Percentiles rank a stretch among this genome's conserved stretches.
phyloP scores from a whole-genome alignment of 92 coral and sea anemone genomes.

The Umimayanthus chanpuru region DNA sequence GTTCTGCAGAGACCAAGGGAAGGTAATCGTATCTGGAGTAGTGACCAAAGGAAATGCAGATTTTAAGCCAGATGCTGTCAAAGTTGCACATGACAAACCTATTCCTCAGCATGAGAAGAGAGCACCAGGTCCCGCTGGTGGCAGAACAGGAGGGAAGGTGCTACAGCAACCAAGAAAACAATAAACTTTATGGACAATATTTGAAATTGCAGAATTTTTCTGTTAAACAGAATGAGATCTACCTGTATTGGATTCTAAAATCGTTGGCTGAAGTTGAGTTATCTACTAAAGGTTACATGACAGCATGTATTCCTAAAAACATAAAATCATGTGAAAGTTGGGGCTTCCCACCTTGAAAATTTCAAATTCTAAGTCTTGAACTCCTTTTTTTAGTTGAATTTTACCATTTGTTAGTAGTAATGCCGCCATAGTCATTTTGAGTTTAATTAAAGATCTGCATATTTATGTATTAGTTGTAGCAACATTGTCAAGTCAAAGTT shows the following conservation, averaged over 20 bases:
- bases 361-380: background rate
- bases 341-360: background rate
- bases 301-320: background rate
- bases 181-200: constrained; percentile 36
- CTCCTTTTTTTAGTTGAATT: background rate
- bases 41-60: constrained; percentile 89
- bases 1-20: constrained; percentile 67
- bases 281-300: background rate
- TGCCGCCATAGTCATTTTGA: background rate
- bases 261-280: constrained; percentile 33
- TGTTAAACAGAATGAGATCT: constrained; percentile 1
- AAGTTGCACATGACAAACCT: constrained; percentile 94
- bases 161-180: constrained; percentile 97
- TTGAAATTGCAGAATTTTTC: constrained; percentile 17
- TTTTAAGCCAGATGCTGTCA: constrained; percentile 83
- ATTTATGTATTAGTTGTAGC: too few relatives aligned
- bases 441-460: background rate
- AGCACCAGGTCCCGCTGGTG: constrained; percentile 63
- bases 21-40: constrained; percentile 86
- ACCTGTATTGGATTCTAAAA: background rate
- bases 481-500: too few relatives aligned
- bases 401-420: background rate
- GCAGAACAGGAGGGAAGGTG: constrained; percentile 51
- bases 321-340: background rate
- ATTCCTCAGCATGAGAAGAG: constrained; percentile 86